Conservation (phyloP, 2,888 invertebrate species). For the Amblyteles armatorius region DNA sequence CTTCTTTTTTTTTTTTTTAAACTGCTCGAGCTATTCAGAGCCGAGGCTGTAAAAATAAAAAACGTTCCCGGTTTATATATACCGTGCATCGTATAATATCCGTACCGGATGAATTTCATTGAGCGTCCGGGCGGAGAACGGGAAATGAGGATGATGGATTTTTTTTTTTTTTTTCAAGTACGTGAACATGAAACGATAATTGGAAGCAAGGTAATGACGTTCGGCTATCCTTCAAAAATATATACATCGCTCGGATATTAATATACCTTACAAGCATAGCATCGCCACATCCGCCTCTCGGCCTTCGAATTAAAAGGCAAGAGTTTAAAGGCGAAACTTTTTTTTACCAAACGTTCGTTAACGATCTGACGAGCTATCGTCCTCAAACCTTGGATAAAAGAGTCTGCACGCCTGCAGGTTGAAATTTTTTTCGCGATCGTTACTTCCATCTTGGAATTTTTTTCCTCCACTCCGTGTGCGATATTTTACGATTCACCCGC, state of each 20-base stretch:
- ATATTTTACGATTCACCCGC: neutral
- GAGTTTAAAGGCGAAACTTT: neutral
- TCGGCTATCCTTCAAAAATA: constrained; percentile 21
- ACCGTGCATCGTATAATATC: constrained; percentile 35
- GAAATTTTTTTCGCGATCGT: neutral
- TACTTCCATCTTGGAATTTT: neutral
- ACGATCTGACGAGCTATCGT: neutral
- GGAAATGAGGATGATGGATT: constrained; percentile 23
- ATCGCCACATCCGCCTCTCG: neutral
- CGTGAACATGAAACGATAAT: constrained; percentile 44
- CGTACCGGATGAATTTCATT: constrained; percentile 36
- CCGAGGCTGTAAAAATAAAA: constrained; percentile 46
- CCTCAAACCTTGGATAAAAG: neutral
- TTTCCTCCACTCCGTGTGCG: neutral
- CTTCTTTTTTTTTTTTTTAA: constrained; percentile 31
- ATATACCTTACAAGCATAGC: neutral
- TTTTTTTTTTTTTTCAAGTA: constrained; percentile 19
- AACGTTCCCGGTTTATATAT: constrained; percentile 21
- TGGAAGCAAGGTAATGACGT: constrained; percentile 36
- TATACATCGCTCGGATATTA: neutral
- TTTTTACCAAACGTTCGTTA: constrained; percentile 5
- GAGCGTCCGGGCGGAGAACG: constrained; percentile 16
- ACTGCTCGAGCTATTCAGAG: constrained; percentile 24
- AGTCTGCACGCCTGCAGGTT: neutral
- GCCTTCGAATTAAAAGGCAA: neutral